These are phyloP conservation scores for Cheilosia pagana DNA, from an alignment of 2,888 invertebrate genomes.

Conservation along the genomic window DNA sequence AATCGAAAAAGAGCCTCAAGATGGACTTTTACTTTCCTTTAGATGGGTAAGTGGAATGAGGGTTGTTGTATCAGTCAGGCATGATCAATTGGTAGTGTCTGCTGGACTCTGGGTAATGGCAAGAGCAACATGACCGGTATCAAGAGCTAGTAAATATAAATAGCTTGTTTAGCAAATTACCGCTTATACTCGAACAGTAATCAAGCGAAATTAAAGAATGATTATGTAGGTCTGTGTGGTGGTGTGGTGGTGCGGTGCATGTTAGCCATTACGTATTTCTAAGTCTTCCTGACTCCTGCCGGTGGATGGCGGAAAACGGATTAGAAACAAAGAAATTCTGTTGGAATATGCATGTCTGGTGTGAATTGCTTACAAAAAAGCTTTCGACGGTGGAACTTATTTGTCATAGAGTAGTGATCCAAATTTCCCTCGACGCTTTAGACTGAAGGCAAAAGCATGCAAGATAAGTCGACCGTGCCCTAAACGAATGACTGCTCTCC, in stretches of 20 bases:
- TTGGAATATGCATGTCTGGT: not conserved
- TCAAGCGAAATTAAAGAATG: conserved; percentile 12
- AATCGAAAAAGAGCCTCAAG: conserved; percentile 44
- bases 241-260: too few species aligned
- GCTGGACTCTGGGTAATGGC: conserved; percentile 9
- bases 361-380: too few species aligned
- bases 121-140: conserved; percentile 13
- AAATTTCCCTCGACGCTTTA: too few species aligned
- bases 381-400: too few species aligned
- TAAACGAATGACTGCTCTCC: too few species aligned
- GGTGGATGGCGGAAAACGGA: not conserved
- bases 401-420: too few species aligned
- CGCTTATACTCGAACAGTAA: conserved; percentile 4
- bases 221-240: conserved; percentile 7
- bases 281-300: not conserved
- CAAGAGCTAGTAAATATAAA: conserved; percentile 17
- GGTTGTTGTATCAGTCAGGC: conserved; percentile 12
- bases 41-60: conserved; percentile 36
- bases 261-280: conserved; percentile 5
- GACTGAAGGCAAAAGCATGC: too few species aligned
- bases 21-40: conserved; percentile 70
- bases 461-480: too few species aligned
- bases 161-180: conserved; percentile 24
- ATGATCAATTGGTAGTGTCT: conserved; percentile 1
- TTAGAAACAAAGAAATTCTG: not conserved